A percentile compares a stretch with the other conserved stretches of the same genome.
These are phyloP conservation scores for Cecidostiba fungosa DNA, from an alignment of 2,888 invertebrate genomes.

Conservation along the genomic window DNA sequence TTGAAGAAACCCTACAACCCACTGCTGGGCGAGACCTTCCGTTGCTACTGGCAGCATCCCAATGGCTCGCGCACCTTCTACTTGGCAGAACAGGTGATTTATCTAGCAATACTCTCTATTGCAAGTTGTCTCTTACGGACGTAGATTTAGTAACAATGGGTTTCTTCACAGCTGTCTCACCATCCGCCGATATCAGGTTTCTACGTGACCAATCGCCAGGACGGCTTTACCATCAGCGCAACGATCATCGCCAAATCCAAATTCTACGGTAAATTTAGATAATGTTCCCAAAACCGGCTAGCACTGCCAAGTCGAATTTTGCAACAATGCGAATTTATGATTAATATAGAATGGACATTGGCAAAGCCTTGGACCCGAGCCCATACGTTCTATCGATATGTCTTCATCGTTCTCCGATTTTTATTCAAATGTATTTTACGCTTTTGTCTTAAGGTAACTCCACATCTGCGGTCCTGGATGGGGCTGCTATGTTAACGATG, in stretches of 20 bases:
- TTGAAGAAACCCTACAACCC: constrained; percentile 98
- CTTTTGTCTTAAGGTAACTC: constrained; percentile 87
- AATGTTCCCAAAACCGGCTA: not conserved
- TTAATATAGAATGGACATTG: not conserved
- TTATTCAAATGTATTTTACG: not conserved
- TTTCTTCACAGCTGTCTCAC: constrained; percentile 87
- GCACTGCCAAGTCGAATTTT: not conserved
- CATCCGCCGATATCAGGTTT: constrained; percentile 97
- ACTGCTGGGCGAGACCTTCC: constrained; percentile 94
- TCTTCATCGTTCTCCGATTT: not conserved
- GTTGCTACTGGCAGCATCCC: constrained; percentile 94
- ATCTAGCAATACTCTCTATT: not conserved
- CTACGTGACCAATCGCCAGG: constrained; percentile 95
- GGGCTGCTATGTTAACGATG: constrained; percentile 91
- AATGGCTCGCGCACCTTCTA: constrained; percentile 94
- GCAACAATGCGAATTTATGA: not conserved
- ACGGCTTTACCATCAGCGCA: constrained; percentile 95
- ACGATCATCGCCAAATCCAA: constrained; percentile 96
- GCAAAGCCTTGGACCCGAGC: not conserved
- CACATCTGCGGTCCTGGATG: constrained; percentile 95
- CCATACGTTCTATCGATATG: not conserved
- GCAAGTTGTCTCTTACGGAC: not conserved
- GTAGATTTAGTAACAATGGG: constrained; percentile 21
- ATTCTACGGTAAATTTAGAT: constrained; percentile 88
- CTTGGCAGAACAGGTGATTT: constrained; percentile 92